Conservation (phyloP, 2,113 vertebrate species). For the Mohoua ochrocephala region DNA sequence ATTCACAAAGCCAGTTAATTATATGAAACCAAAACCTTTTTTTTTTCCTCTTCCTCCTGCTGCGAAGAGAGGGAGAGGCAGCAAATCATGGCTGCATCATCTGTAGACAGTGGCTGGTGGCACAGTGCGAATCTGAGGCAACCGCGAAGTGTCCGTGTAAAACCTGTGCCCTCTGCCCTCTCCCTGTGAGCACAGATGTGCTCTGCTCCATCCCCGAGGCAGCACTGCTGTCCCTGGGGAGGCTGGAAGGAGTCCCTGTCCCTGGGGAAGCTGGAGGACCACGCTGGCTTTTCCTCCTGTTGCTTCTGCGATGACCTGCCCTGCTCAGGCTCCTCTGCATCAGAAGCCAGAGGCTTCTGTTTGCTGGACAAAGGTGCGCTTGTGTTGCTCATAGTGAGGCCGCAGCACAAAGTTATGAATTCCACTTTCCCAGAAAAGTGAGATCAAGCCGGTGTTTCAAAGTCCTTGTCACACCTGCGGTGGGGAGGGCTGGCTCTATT, state of each 20-base stretch:
- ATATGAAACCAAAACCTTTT: neutral
- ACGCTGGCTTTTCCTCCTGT: rapidly evolving
- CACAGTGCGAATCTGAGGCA: neutral
- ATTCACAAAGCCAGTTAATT: constrained; percentile 43
- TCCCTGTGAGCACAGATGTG: neutral
- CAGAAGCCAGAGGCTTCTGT: neutral
- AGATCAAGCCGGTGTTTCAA: neutral
- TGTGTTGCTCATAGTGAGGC: neutral
- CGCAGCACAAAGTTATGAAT: neutral
- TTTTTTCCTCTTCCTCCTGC: neutral
- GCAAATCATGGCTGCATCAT: neutral
- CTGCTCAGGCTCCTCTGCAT: neutral
- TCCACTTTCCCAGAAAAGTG: neutral
- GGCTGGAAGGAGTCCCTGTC: no score
- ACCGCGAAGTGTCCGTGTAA: neutral
- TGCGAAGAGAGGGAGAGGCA: neutral
- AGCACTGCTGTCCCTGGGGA: neutral
- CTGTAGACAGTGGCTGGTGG: neutral
- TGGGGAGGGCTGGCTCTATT: neutral
- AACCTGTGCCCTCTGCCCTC: neutral
- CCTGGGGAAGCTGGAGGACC: neutral
- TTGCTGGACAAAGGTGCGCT: constrained; percentile 5
- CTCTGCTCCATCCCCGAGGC: neutral
- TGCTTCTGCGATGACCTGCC: neutral
- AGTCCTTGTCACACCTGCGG: neutral